phyloP scores from a whole-genome alignment of 2,113 vertebrate species.

The Carassius carassius region DNA sequence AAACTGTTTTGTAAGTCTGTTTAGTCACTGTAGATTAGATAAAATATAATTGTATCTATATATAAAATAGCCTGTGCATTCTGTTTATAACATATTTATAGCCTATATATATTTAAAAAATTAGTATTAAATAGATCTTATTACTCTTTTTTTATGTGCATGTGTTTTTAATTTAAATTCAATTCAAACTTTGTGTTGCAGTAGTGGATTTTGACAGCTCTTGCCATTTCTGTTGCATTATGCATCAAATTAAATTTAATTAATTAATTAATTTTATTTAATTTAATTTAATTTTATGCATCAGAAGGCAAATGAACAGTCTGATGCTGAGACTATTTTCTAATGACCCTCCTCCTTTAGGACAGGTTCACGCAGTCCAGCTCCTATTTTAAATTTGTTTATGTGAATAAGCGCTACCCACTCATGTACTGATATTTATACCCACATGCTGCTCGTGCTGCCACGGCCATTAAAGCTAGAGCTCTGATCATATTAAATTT shows the following conservation, averaged over 20 bases:
- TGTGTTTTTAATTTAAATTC: not conserved
- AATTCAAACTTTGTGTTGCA: not conserved
- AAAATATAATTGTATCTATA: no score
- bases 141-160: not conserved
- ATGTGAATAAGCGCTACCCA: conserved; percentile 11
- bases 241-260: no score
- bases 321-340: not conserved
- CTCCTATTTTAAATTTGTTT: conserved; percentile 10
- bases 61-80: no score
- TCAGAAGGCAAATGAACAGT: not conserved
- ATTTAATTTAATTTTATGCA: no score
- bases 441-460: not conserved
- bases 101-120: no score
- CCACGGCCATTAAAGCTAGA: conserved; percentile 36
- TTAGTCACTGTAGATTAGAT: conserved; percentile 4
- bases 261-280: no score
- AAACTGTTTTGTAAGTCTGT: not conserved
- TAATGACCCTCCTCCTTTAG: conserved; percentile 1
- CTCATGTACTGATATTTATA: conserved; percentile 7
- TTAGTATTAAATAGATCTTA: no score
- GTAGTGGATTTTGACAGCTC: not conserved
- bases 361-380: conserved; percentile 15
- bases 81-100: no score
- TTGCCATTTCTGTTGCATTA: not conserved
- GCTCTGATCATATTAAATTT: conserved; percentile 17